Evolutionary conservation across 2,113 vertebrate species (phyloP).

Genomic region (Pithys albifrons): DNA sequence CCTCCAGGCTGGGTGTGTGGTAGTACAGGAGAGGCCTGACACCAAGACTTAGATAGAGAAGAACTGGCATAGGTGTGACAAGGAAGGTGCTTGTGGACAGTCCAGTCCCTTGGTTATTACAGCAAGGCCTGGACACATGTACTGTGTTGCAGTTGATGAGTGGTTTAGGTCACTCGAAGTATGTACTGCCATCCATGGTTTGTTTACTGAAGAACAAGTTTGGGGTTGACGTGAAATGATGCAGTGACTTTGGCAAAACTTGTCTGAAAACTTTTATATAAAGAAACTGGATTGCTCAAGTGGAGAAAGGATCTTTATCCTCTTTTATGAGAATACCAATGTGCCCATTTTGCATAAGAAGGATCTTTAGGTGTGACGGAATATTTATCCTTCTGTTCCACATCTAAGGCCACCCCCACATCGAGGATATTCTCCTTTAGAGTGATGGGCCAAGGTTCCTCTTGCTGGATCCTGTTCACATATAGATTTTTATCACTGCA

Average conservation of each 20-base stretch:
- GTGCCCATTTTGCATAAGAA: not conserved
- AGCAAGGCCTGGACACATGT: not conserved
- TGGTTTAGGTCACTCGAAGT: not conserved
- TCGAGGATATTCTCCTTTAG: not conserved
- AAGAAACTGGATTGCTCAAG: not conserved
- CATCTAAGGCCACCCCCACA: not conserved
- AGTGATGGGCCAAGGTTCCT: not conserved
- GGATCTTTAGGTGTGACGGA: not conserved
- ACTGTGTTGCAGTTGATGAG: not conserved
- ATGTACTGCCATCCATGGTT: not conserved
- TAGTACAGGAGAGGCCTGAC: not conserved
- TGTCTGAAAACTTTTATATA: not conserved
- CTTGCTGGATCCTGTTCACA: not conserved
- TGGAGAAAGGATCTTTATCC: not conserved
- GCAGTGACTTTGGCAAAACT: not conserved
- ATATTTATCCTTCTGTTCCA: not conserved
- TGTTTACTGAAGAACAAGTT: not conserved
- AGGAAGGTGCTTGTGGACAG: not conserved
- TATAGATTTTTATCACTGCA: not conserved
- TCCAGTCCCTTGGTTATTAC: not conserved
- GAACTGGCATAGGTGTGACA: not conserved
- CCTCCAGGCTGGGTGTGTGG: not conserved
- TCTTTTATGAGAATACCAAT: not conserved
- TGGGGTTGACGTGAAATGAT: not conserved
- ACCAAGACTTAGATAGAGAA: not conserved